Base-by-base conservation (phyloP, 2,797 vertebrate species). In the Momotus momota region DNA sequence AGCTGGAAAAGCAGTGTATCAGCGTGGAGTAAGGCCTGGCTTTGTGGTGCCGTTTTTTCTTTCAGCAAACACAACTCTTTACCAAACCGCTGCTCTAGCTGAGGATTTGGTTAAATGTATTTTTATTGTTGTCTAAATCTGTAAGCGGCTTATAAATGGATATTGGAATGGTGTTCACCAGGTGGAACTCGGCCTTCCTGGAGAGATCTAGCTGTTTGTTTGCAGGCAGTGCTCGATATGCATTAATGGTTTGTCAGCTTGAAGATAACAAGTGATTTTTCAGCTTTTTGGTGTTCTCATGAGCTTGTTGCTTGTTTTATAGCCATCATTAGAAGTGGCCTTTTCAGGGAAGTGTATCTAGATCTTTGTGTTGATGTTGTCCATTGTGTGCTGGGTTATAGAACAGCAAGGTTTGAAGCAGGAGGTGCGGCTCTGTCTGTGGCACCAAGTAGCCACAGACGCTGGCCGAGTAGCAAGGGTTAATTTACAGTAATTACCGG, bases 21-120 rank as follows among this genome's bases (percentile, higher is more conserved):
- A 0, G 1, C 1, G 0, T 15, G 90, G 21, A 1, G 0, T 3
- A 5, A 5, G 73, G 46, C 43, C 52, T 43, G 1, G 7, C 0
- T 14, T 21, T 21, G 2, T 51, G 3, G 0, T 1, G 8, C 0
- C 7, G 40, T 14, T 64, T 35, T 33, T 40, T 10, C 21, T 40
- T 27, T 14, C 15, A 5, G 3, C n/a, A 6, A 22, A 1, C 27
- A 8, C 14, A 81, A n/a, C 3, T 48, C 15, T 22, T 6, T 3
- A 12, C 11, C 14, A 16, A 29, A 60, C 9, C 3, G 2, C 25
- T 5, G 14, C 29, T 58, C 22, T 3, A 18, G 7, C 5, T 1
- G 12, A 58, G 43, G 29, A 6, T 29, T n/a, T 51, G 17, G 33
- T 31, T 61, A n/a, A 40, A 14, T 17, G 3, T 1, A 0, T 14